phyloP scores from a whole-genome alignment of 2,113 vertebrate genomes.

The Anser brachyrhynchus region DNA sequence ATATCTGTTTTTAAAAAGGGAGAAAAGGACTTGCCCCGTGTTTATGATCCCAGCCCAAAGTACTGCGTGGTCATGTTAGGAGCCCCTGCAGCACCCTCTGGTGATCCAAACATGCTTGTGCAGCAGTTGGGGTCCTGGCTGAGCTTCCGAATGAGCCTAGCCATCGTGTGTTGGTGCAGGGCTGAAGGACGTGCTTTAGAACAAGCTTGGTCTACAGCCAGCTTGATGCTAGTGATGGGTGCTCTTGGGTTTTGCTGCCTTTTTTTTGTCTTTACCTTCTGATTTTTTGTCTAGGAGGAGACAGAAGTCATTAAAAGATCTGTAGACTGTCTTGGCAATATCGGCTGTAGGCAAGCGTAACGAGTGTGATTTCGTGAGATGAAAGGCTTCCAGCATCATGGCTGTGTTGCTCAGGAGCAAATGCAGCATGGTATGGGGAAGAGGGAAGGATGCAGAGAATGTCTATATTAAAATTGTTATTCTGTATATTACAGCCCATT shows the following conservation, averaged over 20 bases:
- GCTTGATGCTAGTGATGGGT: neutral
- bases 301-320: neutral
- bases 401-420: neutral
- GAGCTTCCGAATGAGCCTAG: fast-evolving
- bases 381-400: neutral
- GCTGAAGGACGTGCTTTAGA: neutral
- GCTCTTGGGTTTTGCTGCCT: neutral
- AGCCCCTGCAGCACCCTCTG: slow-evolving; percentile 71
- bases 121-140: neutral
- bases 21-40: neutral
- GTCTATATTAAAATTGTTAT: neutral
- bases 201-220: neutral
- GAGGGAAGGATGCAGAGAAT: slow-evolving; percentile 5
- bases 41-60: neutral
- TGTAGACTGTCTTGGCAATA: neutral
- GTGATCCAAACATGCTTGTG: slow-evolving; percentile 24
- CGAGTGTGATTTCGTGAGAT: neutral
- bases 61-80: neutral
- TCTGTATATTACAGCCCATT: neutral
- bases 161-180: neutral
- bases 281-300: neutral
- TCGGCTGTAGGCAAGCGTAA: neutral
- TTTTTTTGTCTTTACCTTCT: neutral
- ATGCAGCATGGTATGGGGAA: neutral
- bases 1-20: neutral